Evolutionary conservation across 2,888 invertebrate species (phyloP), one percentile per base, ranked within the genome.

Genomic region (Dichetophora obliterata): DNA sequence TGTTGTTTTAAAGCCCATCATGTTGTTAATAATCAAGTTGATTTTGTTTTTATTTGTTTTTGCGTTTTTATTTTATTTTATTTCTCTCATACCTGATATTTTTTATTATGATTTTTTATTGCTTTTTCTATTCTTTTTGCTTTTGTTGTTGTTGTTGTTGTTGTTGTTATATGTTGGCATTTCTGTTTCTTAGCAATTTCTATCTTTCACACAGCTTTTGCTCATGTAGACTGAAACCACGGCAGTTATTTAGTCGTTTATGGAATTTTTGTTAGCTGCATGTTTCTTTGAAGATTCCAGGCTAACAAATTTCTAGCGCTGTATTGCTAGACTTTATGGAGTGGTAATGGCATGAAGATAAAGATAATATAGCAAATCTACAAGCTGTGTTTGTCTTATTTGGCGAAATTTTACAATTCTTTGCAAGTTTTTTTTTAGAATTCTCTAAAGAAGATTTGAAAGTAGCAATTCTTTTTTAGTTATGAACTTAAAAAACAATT

Each of bases 201-300:
- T n/a, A 19, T n/a, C 27, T 66, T 66, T 37, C 65, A 66, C 34
- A 11, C 37, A 37, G 65, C 16, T 66, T n/a, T 5, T 61, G 22
- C 61, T 22, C 19, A 22, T 54, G 54, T 54, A 1, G 54, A 19
- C 54, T 19, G 6, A 2, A 22, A 5, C n/a, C 16, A 31, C n/a
- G 31, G 31, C 63, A 31, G 24, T 31, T n/a, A 14, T 63, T 66
- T 66, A 66, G 37, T 22, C 16, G 43, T 24, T 69, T 54, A 54
- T 68, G 68, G 69, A 27, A 69, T 69, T 69, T 69, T 16, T 69
- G 50, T 24, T 19, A 69, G 52, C 69, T n/a, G 24, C 31, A 54
- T 69, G 14, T 69, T 31, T 31, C n/a, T 31, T 50, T 31, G 11
- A n/a, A 43, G 27, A 19, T 54, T 14, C 34, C 16, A 63, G n/a